These are phyloP conservation scores for Linepithema humile DNA, from an alignment of 1,140 invertebrate species.

Conservation along the genomic window DNA sequence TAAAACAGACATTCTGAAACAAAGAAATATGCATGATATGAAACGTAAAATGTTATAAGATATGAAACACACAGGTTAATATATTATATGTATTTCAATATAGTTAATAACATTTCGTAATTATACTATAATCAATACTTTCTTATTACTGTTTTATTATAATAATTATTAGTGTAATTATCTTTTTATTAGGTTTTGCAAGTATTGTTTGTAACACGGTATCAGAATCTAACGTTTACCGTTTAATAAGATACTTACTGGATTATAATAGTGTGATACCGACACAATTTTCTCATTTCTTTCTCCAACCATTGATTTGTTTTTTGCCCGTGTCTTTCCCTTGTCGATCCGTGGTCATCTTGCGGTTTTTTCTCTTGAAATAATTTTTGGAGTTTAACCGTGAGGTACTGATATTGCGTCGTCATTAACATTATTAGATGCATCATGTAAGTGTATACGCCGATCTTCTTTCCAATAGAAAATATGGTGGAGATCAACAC, in stretches of 20 bases:
- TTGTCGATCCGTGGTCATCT: neutral
- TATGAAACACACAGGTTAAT: too few relatives aligned
- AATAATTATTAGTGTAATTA: too few relatives aligned
- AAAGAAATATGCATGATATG: neutral
- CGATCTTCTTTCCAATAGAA: neutral
- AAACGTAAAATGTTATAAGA: neutral
- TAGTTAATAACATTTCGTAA: too few relatives aligned
- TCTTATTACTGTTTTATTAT: too few relatives aligned
- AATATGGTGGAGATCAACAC: neutral
- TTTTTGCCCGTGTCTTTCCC: neutral
- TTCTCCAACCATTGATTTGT: neutral
- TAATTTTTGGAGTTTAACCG: neutral
- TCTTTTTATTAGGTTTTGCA: too few relatives aligned
- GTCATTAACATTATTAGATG: conserved; percentile 2
- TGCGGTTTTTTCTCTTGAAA: neutral
- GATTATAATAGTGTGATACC: neutral
- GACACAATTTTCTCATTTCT: neutral
- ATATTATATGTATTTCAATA: too few relatives aligned
- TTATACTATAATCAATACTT: too few relatives aligned
- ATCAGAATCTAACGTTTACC: too few relatives aligned
- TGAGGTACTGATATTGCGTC: neutral
- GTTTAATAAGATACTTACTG: neutral
- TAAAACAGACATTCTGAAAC: conserved; percentile 46
- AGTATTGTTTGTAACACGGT: too few relatives aligned
- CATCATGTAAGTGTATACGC: neutral